phyloP scores from a whole-genome alignment of 2,888 invertebrate genomes.

The Euclidia mi region DNA sequence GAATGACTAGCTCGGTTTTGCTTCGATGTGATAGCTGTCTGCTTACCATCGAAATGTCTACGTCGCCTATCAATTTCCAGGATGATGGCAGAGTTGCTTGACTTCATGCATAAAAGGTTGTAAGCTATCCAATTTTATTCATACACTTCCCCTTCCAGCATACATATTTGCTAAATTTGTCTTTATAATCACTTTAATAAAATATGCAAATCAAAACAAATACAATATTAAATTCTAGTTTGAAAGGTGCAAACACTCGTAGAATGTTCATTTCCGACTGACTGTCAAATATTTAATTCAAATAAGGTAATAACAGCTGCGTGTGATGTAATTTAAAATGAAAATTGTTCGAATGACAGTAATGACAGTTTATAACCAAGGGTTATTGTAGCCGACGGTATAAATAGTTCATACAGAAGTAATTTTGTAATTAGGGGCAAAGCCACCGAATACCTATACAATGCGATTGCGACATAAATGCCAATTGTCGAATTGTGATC shows the following conservation, averaged over 20 bases:
- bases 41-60: no score
- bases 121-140: no score
- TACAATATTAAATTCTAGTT: constrained; percentile 47
- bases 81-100: no score
- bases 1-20: no score
- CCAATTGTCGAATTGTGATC: constrained; percentile 89
- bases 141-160: no score
- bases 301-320: constrained; percentile 36
- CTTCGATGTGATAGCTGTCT: no score
- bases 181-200: constrained; percentile 11
- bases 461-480: constrained; percentile 84
- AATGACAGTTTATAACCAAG: constrained; percentile 31
- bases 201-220: constrained; percentile 25
- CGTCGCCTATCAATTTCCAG: no score
- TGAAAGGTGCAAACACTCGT: constrained; percentile 28
- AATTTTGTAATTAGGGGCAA: constrained; percentile 45
- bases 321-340: constrained; percentile 44
- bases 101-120: no score
- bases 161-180: no score
- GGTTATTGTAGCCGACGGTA: constrained; percentile 27
- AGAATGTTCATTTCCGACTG: constrained; percentile 44
- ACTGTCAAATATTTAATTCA: constrained; percentile 46
- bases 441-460: constrained; percentile 61
- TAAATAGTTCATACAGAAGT: constrained; percentile 43
- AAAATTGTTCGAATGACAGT: constrained; percentile 30